Evolutionary conservation across 2,113 vertebrate species (phyloP), one percentile per base, ranked within the genome.

Genomic region (Chaetorhynchus papuensis): DNA sequence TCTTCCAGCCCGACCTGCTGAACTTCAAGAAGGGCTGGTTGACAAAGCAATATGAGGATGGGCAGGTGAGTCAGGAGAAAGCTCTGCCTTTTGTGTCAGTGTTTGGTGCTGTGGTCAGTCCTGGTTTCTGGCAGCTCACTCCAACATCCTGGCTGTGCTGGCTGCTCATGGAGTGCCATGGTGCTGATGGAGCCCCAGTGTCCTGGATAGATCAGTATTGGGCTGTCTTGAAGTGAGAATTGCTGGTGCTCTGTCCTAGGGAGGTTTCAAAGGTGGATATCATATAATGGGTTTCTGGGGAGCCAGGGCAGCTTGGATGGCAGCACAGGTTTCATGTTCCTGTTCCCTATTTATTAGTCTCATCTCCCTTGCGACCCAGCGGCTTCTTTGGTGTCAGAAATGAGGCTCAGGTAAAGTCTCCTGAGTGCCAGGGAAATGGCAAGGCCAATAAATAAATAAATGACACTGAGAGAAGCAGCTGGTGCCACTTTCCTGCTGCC

Each of bases 1-100:
- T 83, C 79, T 82, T 97, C 80, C 94, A 99, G 99, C 99, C 99
- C 0, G 99, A 99, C 97, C 98, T 99, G 96, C 97, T 99, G 98
- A 99, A 99, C 96, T 99, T 99, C 97, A 99, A 99, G 97, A 99
- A 99, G 98, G 99, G 99, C 98, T 99, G 99, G 99, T 98, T 99
- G 98, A 99, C 99, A 68, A 99, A 99, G 96, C 99, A 99, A 65
- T 99, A 99, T 4, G 98, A 99, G 80, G 99, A 99, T 3, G 99
- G 99, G 76, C 98, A 99, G 99, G 99, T 99, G 97, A 98, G 98
- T 97, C 27, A 2, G 1, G 63, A 22, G 28, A 23, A 47, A 26
- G 63, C 52, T 72, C n/a, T 68, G 39, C n/a, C 52, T 28, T 82
- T 76, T 0, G 0, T 11, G 1, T 45, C 4, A 19, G 26, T 52